Conservation (phyloP, 2,113 vertebrate species). For the Gobius niger region DNA sequence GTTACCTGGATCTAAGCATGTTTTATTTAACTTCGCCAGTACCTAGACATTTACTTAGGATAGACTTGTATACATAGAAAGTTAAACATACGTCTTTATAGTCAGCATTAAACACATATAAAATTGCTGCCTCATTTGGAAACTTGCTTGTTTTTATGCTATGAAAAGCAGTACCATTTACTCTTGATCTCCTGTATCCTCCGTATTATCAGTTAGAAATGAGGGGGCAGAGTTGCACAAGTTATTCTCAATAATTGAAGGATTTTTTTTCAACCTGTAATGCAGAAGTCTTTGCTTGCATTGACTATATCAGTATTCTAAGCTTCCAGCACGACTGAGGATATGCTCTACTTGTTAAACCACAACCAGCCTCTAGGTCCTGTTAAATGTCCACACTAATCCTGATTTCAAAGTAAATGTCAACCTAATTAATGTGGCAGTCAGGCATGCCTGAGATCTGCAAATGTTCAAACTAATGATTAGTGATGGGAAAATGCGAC, state of each 20-base stretch:
- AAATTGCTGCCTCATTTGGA: constrained; percentile 42
- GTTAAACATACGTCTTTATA: constrained; percentile 5
- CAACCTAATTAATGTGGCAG: constrained; percentile 8
- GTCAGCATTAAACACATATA: constrained; percentile 22
- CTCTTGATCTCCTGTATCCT: constrained; percentile 13
- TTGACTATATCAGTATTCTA: too few relatives aligned
- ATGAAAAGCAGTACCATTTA: background rate
- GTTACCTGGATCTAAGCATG: constrained; percentile 15
- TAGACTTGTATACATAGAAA: constrained; percentile 10
- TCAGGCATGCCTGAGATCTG: background rate
- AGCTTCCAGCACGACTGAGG: background rate
- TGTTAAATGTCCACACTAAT: constrained; percentile 9
- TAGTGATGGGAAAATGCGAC: too few relatives aligned
- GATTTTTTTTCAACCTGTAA: background rate
- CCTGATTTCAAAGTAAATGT: background rate
- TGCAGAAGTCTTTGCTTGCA: background rate
- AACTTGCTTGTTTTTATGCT: constrained; percentile 20
- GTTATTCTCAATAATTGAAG: background rate
- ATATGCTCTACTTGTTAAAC: background rate
- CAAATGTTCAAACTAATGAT: constrained; percentile 6
- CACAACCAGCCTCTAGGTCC: background rate
- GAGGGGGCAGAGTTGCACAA: background rate
- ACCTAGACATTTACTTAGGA: constrained; percentile 30
- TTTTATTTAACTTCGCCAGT: constrained; percentile 4
- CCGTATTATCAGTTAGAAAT: background rate